These are phyloP conservation scores for Caradrina clavipalpis DNA, from an alignment of 2,888 invertebrate species.

Conservation along the genomic window DNA sequence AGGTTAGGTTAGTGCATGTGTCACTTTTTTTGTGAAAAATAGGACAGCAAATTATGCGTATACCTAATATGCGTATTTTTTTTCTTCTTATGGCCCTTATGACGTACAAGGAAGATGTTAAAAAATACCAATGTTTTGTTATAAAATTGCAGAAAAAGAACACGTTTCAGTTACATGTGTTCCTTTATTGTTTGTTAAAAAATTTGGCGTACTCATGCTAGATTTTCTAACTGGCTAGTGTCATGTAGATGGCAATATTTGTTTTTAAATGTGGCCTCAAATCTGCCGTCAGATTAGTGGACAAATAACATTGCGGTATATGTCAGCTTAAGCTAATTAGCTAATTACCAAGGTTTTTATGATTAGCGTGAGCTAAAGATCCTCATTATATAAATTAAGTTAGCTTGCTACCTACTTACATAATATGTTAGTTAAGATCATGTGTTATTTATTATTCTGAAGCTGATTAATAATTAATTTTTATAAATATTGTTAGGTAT, in stretches of 20 bases:
- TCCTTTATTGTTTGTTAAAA: conserved; percentile 21
- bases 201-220: conserved; percentile 37
- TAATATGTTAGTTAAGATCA: too few relatives aligned
- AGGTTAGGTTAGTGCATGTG: background rate
- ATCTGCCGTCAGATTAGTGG: conserved; percentile 29
- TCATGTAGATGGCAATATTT: conserved; percentile 35
- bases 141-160: conserved; percentile 1
- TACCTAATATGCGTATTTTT: background rate
- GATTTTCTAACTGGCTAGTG: conserved; percentile 36
- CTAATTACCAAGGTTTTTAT: conserved; percentile 47
- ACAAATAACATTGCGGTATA: conserved; percentile 47
- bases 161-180: background rate
- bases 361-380: conserved; percentile 16
- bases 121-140: background rate
- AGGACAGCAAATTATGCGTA: background rate
- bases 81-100: background rate
- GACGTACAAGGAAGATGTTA: background rate
- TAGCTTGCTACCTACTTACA: background rate
- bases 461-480: too few relatives aligned
- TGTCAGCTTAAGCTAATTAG: conserved; percentile 50
- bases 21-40: background rate
- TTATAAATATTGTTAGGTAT: too few relatives aligned
- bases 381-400: conserved; percentile 4
- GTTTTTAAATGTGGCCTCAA: conserved; percentile 29
- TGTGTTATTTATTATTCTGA: too few relatives aligned